These are phyloP conservation scores for Atethmia centrago DNA, from an alignment of 2,888 invertebrate species.

Conservation along the genomic window DNA sequence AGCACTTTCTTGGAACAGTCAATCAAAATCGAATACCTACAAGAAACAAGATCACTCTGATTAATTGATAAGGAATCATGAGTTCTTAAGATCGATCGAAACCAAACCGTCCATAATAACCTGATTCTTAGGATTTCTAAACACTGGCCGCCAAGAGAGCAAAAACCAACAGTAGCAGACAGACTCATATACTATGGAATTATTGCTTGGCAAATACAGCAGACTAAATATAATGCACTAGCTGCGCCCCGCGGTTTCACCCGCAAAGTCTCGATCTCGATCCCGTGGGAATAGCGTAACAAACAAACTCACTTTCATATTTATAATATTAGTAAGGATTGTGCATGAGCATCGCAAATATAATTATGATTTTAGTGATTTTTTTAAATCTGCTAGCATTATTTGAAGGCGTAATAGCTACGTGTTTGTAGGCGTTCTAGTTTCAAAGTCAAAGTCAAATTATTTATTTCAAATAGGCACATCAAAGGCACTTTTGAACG, in stretches of 20 bases:
- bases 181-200: background rate
- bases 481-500: no score
- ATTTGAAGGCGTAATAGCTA: no score
- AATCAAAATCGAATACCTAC: background rate
- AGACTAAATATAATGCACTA: background rate
- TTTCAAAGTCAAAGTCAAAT: no score
- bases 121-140: background rate
- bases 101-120: background rate
- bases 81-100: background rate
- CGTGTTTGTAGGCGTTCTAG: no score
- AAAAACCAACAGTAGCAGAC: background rate
- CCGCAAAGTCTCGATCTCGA: no score
- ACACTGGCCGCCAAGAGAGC: background rate
- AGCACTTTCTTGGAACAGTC: background rate
- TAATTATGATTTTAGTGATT: no score
- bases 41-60: background rate
- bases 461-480: no score
- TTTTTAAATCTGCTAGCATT: no score
- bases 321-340: no score
- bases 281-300: no score
- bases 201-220: background rate
- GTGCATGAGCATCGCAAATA: conserved; percentile 3
- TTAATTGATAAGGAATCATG: background rate
- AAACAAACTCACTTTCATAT: no score
- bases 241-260: no score